These are phyloP conservation scores for Gnathonemus longibarbis DNA, from an alignment of 2,113 vertebrate genomes.

Conservation along the genomic window DNA sequence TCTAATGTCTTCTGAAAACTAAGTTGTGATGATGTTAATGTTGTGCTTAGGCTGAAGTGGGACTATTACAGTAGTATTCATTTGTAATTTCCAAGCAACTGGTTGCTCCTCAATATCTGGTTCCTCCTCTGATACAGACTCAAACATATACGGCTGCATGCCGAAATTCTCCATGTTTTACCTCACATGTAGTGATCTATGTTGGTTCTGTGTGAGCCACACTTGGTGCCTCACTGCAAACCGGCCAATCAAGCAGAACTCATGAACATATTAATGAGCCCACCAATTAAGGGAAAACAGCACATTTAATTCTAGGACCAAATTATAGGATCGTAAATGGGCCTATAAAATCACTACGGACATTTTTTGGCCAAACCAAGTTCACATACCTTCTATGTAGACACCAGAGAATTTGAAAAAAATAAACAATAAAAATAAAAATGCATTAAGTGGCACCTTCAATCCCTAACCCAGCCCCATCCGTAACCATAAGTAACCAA, in stretches of 20 bases:
- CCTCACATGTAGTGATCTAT: not conserved
- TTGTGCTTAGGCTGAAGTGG: not conserved
- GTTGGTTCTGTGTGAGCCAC: not conserved
- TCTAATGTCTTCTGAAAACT: not conserved
- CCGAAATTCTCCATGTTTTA: not conserved
- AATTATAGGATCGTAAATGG: not conserved
- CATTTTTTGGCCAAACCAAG: not conserved
- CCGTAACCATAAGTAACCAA: not conserved
- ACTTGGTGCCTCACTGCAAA: not conserved
- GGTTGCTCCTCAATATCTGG: not conserved
- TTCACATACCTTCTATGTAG: not conserved
- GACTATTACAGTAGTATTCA: not conserved
- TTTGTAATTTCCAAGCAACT: not conserved
- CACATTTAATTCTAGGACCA: not conserved
- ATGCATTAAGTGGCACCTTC: not conserved
- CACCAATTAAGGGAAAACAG: not conserved
- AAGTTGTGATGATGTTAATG: not conserved
- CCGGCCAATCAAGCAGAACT: not conserved
- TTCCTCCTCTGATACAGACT: not conserved
- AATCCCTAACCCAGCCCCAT: not conserved
- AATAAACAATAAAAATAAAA: not conserved
- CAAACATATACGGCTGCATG: not conserved
- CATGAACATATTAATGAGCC: not conserved
- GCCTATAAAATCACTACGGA: not conserved
- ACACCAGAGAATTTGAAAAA: not conserved